Evolutionary conservation across 2,113 vertebrate genomes (phyloP).

Genomic region (Elgaria multicarinata): DNA sequence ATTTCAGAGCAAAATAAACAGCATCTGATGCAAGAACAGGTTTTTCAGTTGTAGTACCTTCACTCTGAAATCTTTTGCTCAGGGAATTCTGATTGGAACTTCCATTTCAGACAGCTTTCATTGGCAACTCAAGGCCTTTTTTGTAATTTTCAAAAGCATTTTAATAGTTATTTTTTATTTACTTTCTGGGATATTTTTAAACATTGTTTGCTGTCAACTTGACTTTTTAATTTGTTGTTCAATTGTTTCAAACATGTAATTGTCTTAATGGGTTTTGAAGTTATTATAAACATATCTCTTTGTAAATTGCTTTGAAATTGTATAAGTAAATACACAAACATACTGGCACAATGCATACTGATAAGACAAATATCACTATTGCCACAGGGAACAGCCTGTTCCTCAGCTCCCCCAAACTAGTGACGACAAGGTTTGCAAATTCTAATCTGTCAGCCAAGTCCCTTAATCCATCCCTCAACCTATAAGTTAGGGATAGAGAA

Average conservation of each 20-base stretch:
- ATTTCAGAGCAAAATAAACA: background rate
- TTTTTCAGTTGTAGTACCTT: background rate
- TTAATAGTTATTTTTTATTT: background rate
- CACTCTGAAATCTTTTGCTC: background rate
- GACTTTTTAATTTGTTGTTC: background rate
- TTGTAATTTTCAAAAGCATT: background rate
- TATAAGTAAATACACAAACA: background rate
- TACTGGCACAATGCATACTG: background rate
- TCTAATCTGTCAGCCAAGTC: background rate
- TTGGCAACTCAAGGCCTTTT: too few relatives aligned
- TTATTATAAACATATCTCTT: background rate
- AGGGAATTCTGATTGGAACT: background rate
- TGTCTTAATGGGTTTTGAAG: background rate
- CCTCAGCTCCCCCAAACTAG: background rate
- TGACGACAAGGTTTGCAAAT: background rate
- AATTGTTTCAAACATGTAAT: background rate
- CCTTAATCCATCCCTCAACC: background rate
- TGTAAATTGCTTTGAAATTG: background rate
- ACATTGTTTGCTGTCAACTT: background rate
- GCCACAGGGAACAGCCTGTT: background rate
- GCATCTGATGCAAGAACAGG: background rate
- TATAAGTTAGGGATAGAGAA: too few relatives aligned
- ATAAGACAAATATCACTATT: background rate
- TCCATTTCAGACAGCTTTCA: background rate
- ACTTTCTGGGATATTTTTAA: background rate